Conservation (phyloP, 2,113 vertebrate species). For the Trogon melanurus region DNA sequence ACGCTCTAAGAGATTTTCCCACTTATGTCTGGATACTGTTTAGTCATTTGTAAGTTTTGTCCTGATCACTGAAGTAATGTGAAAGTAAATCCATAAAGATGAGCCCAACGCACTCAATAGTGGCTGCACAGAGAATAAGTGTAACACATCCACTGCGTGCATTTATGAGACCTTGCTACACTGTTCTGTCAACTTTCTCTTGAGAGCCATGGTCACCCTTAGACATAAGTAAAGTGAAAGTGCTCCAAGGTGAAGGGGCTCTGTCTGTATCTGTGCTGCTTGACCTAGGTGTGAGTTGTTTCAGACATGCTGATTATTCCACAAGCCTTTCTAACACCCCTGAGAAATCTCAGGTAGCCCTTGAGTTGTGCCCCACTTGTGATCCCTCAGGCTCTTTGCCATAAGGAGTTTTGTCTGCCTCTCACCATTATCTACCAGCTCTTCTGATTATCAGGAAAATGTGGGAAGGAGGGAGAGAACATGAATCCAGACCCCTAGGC, state of each 20-base stretch:
- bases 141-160: not conserved
- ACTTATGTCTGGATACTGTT: not conserved
- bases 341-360: constrained; percentile 49
- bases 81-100: not conserved
- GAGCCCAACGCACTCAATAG: not conserved
- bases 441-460: constrained; percentile 49
- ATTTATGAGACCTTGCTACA: not conserved
- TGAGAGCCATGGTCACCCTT: not conserved
- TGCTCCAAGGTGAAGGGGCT: not conserved
- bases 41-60: not conserved
- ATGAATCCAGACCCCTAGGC: constrained; percentile 59
- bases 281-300: not conserved
- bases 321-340: not conserved
- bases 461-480: constrained; percentile 61
- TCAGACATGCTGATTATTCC: constrained; percentile 55
- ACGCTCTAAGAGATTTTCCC: not conserved
- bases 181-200: not conserved
- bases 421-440: constrained; percentile 55
- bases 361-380: not conserved
- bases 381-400: constrained; percentile 34
- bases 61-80: not conserved
- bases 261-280: not conserved
- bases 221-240: not conserved
- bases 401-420: constrained; percentile 36
- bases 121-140: not conserved